Conservation (phyloP, 2,888 invertebrate species). For the Lapara coniferarum region DNA sequence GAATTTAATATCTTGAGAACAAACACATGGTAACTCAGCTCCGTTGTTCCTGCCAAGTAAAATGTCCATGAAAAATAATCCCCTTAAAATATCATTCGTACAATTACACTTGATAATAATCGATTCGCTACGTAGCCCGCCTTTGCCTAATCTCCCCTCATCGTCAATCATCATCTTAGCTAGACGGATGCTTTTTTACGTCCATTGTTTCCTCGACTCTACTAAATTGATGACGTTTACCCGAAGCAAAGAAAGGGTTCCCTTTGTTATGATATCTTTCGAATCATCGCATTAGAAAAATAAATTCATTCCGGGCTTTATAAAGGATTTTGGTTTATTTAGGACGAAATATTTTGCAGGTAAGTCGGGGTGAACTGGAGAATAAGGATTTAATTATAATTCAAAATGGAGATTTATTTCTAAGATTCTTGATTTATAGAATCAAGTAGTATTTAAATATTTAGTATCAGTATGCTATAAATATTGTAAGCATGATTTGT, state of each 20-base stretch:
- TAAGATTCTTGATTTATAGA: background rate
- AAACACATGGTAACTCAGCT: too few relatives aligned
- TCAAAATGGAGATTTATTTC: background rate
- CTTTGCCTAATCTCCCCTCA: background rate
- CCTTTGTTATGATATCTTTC: constrained; percentile 50
- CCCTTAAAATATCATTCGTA: too few relatives aligned
- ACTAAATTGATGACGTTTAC: constrained; percentile 60
- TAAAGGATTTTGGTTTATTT: constrained; percentile 14
- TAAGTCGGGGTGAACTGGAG: constrained; percentile 3
- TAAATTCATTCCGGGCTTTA: constrained; percentile 29
- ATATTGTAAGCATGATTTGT: too few relatives aligned
- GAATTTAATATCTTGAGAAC: too few relatives aligned
- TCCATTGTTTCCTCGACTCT: constrained; percentile 54
- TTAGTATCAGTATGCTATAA: background rate
- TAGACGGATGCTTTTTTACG: constrained; percentile 40
- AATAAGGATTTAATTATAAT: background rate
- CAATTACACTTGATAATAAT: background rate
- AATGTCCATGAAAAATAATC: too few relatives aligned
- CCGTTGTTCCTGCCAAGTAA: too few relatives aligned
- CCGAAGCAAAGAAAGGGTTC: constrained; percentile 53
- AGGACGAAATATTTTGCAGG: constrained; percentile 14
- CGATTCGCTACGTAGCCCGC: background rate
- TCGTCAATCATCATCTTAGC: constrained; percentile 69
- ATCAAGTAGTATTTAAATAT: background rate
- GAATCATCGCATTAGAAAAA: constrained; percentile 40